A percentile compares a stretch with the other conserved stretches of the same genome.
phyloP scores from a whole-genome alignment of 2,888 invertebrate genomes.

The Operophtera brumata region DNA sequence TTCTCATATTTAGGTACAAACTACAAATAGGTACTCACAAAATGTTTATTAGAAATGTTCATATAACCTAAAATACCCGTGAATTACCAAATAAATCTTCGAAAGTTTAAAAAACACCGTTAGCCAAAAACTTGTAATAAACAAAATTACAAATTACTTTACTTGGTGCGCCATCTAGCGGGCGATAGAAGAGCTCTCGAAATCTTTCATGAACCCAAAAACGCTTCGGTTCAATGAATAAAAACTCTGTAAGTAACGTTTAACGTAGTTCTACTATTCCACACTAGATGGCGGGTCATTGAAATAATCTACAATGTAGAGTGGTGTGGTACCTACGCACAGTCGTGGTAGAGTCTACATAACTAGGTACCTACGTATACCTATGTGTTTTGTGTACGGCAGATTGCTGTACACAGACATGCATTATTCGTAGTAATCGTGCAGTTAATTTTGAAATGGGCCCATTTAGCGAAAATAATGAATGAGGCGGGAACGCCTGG shows the following conservation, averaged over 20 bases:
- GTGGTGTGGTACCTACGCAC: neutral
- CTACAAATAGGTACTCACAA: too few relatives aligned
- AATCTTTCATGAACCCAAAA: neutral
- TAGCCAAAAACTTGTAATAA: too few relatives aligned
- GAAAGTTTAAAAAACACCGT: too few relatives aligned
- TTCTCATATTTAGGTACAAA: too few relatives aligned
- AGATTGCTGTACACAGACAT: constrained; percentile 48
- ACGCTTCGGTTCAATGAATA: neutral
- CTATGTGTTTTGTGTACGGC: constrained; percentile 14
- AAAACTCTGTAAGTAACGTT: neutral
- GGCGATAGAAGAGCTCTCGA: constrained; percentile 30
- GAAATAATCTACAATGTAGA: neutral
- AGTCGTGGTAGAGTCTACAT: neutral
- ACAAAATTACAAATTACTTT: too few relatives aligned
- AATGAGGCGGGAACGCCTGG: constrained; percentile 50
- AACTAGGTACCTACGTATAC: neutral
- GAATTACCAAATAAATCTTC: too few relatives aligned
- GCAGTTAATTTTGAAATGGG: constrained; percentile 75
- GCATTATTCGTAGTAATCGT: constrained; percentile 71
- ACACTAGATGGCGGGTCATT: constrained; percentile 51
- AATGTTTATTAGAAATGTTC: too few relatives aligned
- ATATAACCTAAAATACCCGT: too few relatives aligned
- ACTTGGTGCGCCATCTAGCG: constrained; percentile 47
- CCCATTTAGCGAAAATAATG: constrained; percentile 72
- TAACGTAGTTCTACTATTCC: constrained; percentile 38